Evolutionary conservation across 2,113 vertebrate species (phyloP).

Genomic region (Rutilus rutilus): DNA sequence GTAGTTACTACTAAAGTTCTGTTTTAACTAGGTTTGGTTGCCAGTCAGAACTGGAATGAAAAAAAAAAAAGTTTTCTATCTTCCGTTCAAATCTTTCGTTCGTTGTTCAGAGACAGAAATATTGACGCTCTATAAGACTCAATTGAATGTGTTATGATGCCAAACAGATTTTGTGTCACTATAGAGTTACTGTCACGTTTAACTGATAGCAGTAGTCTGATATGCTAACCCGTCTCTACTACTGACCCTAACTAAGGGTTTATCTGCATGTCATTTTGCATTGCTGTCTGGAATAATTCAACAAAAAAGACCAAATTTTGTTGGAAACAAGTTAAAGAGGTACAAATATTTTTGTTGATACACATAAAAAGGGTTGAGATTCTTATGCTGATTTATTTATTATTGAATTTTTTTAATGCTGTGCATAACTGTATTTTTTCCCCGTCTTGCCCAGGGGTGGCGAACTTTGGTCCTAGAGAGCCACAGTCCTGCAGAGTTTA

Average conservation of each 20-base stretch:
- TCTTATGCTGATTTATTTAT: slow-evolving; percentile 30
- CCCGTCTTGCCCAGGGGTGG: no score
- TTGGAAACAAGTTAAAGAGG: background rate
- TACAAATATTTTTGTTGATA: background rate
- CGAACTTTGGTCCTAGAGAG: no score
- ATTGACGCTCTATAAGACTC: background rate
- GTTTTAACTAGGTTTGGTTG: slow-evolving; percentile 5
- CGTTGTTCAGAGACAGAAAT: background rate
- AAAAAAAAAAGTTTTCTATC: background rate
- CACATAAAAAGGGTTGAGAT: background rate
- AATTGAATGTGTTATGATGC: background rate
- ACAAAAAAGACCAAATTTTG: slow-evolving; percentile 1
- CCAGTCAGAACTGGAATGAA: background rate
- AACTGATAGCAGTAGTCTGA: background rate
- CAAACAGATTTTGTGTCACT: slow-evolving; percentile 10
- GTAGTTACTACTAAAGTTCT: background rate
- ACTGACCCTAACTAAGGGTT: background rate
- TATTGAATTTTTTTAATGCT: background rate
- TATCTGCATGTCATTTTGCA: background rate
- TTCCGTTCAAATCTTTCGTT: background rate
- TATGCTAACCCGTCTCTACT: slow-evolving; percentile 17
- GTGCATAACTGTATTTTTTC: background rate
- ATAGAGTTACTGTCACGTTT: slow-evolving; percentile 5
- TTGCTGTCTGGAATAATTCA: slow-evolving; percentile 16
- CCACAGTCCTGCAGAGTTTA: no score